Evolutionary conservation across 2,888 invertebrate genomes (phyloP).

Genomic region (Hyles lineata): DNA sequence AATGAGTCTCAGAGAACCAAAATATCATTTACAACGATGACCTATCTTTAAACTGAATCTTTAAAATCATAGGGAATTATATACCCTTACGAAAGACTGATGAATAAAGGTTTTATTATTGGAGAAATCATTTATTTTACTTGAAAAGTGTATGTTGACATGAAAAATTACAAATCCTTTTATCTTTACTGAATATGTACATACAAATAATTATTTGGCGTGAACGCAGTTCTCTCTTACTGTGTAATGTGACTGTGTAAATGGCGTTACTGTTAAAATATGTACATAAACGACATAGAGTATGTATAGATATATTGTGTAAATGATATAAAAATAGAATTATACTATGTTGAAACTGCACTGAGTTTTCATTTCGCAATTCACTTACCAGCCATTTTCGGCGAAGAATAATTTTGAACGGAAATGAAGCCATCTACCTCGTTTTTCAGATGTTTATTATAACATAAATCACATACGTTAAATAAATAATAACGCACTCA

Average conservation of each 20-base stretch:
- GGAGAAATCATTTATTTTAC: conserved; percentile 46
- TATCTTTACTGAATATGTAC: conserved; percentile 33
- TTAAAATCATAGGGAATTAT: conserved; percentile 29
- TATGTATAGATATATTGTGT: conserved; percentile 13
- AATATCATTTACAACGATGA: conserved; percentile 26
- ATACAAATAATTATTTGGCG: conserved; percentile 28
- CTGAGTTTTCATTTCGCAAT: conserved; percentile 1
- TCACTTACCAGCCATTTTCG: neutral
- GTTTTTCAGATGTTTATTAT: conserved; percentile 22
- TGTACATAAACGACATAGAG: conserved; percentile 23
- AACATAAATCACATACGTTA: conserved; percentile 40
- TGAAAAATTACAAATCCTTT: conserved; percentile 31
- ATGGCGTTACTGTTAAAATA: conserved; percentile 35
- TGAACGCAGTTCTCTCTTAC: conserved; percentile 9
- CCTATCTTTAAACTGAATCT: conserved; percentile 21
- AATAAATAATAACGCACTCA: conserved; percentile 52
- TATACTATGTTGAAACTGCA: conserved; percentile 22
- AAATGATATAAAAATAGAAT: conserved; percentile 22
- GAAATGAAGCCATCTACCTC: neutral
- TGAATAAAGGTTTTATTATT: conserved; percentile 51
- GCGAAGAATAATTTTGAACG: neutral
- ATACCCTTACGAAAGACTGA: conserved; percentile 73
- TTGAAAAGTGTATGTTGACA: conserved; percentile 37
- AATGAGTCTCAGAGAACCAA: conserved; percentile 5
- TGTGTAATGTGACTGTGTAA: conserved; percentile 38